phyloP scores from a whole-genome alignment of 2,888 invertebrate species.

The Ephialtes manifestator region DNA sequence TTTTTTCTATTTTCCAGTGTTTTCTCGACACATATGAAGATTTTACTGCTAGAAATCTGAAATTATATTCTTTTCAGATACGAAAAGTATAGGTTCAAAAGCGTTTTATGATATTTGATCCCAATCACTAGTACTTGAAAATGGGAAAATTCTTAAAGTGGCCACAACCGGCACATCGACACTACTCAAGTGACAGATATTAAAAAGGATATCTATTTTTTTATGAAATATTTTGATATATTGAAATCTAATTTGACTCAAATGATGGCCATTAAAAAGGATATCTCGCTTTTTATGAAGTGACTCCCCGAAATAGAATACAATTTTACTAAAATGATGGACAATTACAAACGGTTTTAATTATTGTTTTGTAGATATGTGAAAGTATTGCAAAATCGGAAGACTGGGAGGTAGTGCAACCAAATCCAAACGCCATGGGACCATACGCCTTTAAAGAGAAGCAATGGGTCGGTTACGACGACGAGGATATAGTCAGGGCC shows the following conservation, averaged over 20 bases:
- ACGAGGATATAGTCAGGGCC: conserved; percentile 92
- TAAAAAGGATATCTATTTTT: conserved; percentile 97
- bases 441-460: conserved; percentile 95
- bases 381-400: conserved; percentile 92
- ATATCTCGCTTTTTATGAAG: too few species aligned
- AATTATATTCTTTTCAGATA: too few species aligned
- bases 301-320: background rate
- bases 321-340: background rate
- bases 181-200: too few species aligned
- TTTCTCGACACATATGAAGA: too few species aligned
- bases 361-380: conserved; percentile 90
- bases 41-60: too few species aligned
- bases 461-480: conserved; percentile 98
- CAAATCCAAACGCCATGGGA: conserved; percentile 94
- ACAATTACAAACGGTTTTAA: background rate
- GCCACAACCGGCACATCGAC: too few species aligned
- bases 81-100: too few species aligned
- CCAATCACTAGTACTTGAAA: too few species aligned
- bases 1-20: too few species aligned
- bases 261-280: background rate
- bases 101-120: too few species aligned
- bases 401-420: conserved; percentile 94
- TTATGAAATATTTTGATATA: conserved; percentile 91
- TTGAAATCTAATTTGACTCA: background rate
- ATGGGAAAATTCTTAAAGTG: too few species aligned